Evolutionary conservation across 92 coral and sea anemone genomes (phyloP), one percentile per base, ranked within the genome.

Genomic region (Siderastrea siderea): DNA sequence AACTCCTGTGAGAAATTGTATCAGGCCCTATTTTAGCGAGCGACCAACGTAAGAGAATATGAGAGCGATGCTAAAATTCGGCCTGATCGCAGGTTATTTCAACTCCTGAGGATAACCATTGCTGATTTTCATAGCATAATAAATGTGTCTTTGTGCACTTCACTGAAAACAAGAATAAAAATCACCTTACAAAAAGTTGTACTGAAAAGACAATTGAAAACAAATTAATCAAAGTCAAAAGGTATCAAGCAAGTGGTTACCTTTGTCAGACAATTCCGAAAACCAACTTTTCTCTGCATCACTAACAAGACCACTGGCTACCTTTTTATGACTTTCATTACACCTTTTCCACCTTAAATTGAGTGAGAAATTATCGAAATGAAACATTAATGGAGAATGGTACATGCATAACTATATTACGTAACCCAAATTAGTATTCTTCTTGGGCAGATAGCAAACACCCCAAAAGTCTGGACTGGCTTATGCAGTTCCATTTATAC

Each of bases 71-170:
- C n/a, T n/a, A n/a, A n/a, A n/a, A n/a, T n/a, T n/a, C n/a, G n/a
- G n/a, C n/a, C n/a, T n/a, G n/a, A n/a, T n/a, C n/a, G n/a, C n/a
- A n/a, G n/a, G n/a, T n/a, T n/a, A n/a, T 17, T 19, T 58, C 16
- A 54, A 63, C 3, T 9, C 50, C 9, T 54, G 47, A 6, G 79
- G 63, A 82, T 82, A 81, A 70, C 87, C 80, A 68, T 82, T 82
- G 76, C 87, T 70, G 47, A 70, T 82, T n/a, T 82, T 69, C 80
- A 82, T 82, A 2, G 47, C 66, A 68, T 65, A 70, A 51, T 82
- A 69, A 16, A 68, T 66, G 44, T 82, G 66, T 82, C 47, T 71
- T 82, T 10, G 66, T 82, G 13, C 81, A 67, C 19, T 82, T 82
- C 50, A 71, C 87, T 52, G 68, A 68, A 68, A 68, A 71, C 38